Percentiles rank a stretch among this genome's conserved stretches.
Evolutionary conservation across 1,140 invertebrate species (phyloP).

Genomic region (Drosophila nannoptera): DNA sequence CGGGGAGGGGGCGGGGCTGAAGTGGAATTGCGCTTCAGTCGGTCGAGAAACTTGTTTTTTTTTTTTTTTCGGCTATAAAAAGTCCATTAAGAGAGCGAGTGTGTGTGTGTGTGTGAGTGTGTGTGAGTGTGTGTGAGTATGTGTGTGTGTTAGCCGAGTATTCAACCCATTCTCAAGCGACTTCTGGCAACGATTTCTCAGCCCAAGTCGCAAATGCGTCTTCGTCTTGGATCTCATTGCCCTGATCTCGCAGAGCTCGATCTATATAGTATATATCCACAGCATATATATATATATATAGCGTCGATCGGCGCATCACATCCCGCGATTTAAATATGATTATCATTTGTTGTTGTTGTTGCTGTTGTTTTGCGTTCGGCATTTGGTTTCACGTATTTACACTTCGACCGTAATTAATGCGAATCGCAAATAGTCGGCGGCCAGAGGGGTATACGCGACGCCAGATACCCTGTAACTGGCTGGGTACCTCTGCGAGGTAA

Average conservation of each 20-base stretch:
- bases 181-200: too few species aligned
- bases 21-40: not conserved
- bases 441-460: not conserved
- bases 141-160: too few species aligned
- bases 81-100: too few species aligned
- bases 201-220: too few species aligned
- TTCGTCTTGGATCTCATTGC: too few species aligned
- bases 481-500: not conserved
- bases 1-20: not conserved
- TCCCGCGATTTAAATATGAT: conserved; percentile 19
- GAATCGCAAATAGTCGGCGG: conserved; percentile 30
- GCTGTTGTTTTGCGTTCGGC: conserved; percentile 5
- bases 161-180: too few species aligned
- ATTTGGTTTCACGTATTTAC: conserved; percentile 25
- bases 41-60: too few species aligned
- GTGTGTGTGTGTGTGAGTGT: too few species aligned
- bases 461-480: not conserved
- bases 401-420: conserved; percentile 37
- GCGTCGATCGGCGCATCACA: conserved; percentile 19
- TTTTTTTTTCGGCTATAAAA: too few species aligned
- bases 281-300: not conserved
- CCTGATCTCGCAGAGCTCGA: too few species aligned
- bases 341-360: conserved; percentile 16
- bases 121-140: too few species aligned
- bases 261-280: not conserved